These are phyloP conservation scores for Drosophila ogumai DNA, from an alignment of 1,140 invertebrate genomes.

Conservation along the genomic window DNA sequence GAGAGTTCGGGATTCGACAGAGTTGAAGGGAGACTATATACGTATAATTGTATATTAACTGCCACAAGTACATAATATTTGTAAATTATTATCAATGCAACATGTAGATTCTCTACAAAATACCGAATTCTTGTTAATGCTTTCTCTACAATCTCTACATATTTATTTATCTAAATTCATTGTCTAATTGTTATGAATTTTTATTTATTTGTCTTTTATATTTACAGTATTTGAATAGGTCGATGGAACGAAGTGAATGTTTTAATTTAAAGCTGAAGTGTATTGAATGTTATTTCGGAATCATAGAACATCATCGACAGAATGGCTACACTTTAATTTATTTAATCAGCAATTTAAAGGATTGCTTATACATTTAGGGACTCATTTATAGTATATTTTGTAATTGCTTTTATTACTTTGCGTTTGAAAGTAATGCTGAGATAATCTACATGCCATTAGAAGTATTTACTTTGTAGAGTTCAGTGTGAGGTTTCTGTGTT, in stretches of 20 bases:
- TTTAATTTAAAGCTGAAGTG: not conserved
- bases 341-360: slow-evolving; percentile 41
- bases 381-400: slow-evolving; percentile 41
- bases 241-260: slow-evolving; percentile 2
- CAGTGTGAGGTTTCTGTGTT: slow-evolving; percentile 75
- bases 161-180: slow-evolving; percentile 71
- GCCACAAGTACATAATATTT: slow-evolving; percentile 69
- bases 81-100: slow-evolving; percentile 83
- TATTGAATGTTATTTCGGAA: slow-evolving; percentile 1
- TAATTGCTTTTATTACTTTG: slow-evolving; percentile 51
- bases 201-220: slow-evolving; percentile 65
- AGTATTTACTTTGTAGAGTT: slow-evolving; percentile 16
- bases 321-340: slow-evolving; percentile 18
- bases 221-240: slow-evolving; percentile 57
- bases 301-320: slow-evolving; percentile 15
- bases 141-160: slow-evolving; percentile 53
- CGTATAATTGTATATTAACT: slow-evolving; percentile 54
- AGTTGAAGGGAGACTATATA: slow-evolving; percentile 16
- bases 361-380: slow-evolving; percentile 60
- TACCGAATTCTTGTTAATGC: slow-evolving; percentile 64
- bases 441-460: slow-evolving; percentile 45
- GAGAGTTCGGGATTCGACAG: slow-evolving; percentile 26
- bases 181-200: slow-evolving; percentile 40
- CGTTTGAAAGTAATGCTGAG: slow-evolving; percentile 47
- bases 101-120: slow-evolving; percentile 82